A percentile compares a stretch with the other conserved stretches of the same genome.
Conservation (phyloP, 2,797 vertebrate genomes). For the Vultur gryphus region DNA sequence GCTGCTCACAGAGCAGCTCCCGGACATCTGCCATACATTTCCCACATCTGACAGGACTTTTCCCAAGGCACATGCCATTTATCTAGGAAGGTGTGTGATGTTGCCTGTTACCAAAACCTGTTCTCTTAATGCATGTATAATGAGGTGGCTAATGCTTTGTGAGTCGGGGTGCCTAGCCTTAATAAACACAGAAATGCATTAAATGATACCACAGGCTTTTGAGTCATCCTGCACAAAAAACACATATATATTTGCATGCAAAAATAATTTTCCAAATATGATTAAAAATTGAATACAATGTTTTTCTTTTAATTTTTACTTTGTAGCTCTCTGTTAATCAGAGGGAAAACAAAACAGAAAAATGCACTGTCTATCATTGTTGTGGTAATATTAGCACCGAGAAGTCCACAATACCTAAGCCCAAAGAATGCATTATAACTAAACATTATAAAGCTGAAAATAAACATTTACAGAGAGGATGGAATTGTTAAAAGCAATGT, state of each 20-base stretch:
- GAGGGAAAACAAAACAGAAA: background rate
- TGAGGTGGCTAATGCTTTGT: background rate
- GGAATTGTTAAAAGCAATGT: background rate
- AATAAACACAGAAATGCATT: background rate
- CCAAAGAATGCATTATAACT: background rate
- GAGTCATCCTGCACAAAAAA: background rate
- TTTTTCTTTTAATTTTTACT: background rate
- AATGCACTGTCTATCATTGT: background rate
- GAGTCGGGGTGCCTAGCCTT: background rate
- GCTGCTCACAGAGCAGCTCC: background rate
- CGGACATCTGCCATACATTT: constrained; percentile 8
- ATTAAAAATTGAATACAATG: background rate
- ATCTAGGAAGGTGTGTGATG: background rate
- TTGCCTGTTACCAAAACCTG: background rate
- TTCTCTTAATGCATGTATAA: constrained; percentile 24
- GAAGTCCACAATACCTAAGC: background rate
- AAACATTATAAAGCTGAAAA: background rate
- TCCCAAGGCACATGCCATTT: constrained; percentile 33
- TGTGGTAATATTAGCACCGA: background rate
- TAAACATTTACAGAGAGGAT: background rate
- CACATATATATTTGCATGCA: background rate
- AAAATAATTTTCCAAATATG: background rate
- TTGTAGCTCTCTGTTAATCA: background rate
- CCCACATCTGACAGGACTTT: background rate
- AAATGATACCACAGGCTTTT: background rate